phyloP scores from a whole-genome alignment of 2,113 vertebrate genomes.

The Ochotona princeps region DNA sequence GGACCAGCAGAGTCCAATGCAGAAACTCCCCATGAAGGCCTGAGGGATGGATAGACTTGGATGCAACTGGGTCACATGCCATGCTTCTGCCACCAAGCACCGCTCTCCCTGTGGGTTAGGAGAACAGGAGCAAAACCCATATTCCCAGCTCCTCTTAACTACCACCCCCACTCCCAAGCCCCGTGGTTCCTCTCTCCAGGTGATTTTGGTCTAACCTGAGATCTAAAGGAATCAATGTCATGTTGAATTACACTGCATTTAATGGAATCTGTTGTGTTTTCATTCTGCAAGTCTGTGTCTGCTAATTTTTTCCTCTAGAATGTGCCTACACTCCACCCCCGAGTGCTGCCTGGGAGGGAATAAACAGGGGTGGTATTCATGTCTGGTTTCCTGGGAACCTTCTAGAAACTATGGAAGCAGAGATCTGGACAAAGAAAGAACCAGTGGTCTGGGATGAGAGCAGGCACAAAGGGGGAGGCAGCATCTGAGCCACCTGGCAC shows the following conservation, averaged over 20 bases:
- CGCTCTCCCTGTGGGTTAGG: rapidly evolving
- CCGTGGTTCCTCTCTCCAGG: not conserved
- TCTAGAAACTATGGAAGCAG: not conserved
- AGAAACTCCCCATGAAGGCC: not conserved
- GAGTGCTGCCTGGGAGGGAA: not conserved
- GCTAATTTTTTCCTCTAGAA: not conserved
- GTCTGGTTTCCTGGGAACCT: rapidly evolving
- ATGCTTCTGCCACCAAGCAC: not conserved
- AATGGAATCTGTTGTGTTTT: not conserved
- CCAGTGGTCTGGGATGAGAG: not conserved
- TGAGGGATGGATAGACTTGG: too few relatives aligned
- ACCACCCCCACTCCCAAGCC: too few relatives aligned
- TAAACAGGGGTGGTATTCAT: not conserved
- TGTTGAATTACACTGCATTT: not conserved
- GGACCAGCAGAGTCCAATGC: not conserved
- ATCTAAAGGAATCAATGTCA: not conserved
- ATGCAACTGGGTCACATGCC: not conserved
- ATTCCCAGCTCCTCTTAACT: not conserved
- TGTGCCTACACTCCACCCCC: rapidly evolving
- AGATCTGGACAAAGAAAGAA: not conserved
- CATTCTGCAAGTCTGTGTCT: not conserved
- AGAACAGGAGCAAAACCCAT: not conserved
- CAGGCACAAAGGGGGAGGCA: not conserved
- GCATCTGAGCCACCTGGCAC: not conserved
- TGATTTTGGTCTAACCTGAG: not conserved